A percentile compares a stretch with the other conserved stretches of the same genome.
phyloP scores from a whole-genome alignment of 2,888 invertebrate species.

The Drosophila niveifrons region DNA sequence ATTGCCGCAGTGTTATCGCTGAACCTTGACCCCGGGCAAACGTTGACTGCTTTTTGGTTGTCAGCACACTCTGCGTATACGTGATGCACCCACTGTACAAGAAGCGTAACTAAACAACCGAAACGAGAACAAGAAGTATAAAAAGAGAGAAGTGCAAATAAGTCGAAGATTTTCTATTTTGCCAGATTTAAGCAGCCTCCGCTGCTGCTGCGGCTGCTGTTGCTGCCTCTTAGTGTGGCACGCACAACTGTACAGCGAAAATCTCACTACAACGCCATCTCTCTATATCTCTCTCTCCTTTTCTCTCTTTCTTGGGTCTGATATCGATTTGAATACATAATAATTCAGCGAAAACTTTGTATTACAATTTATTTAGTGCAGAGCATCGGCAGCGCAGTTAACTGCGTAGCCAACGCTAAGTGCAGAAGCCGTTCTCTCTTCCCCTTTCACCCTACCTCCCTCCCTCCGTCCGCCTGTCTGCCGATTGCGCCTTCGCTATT shows the following conservation, averaged over 20 bases:
- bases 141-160: not conserved
- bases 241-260: conserved; percentile 25
- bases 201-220: too few relatives aligned
- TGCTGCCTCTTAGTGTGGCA: not conserved
- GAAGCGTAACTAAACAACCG: not conserved
- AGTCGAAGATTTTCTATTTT: conserved; percentile 15
- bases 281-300: not conserved
- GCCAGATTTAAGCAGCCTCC: conserved; percentile 1
- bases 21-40: conserved; percentile 35
- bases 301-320: conserved; percentile 28
- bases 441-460: not conserved
- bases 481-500: conserved; percentile 5
- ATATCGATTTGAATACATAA: conserved; percentile 81
- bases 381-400: conserved; percentile 31
- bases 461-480: not conserved
- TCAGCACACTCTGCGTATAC: not conserved
- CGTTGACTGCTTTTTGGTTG: conserved; percentile 13
- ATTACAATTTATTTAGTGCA: conserved; percentile 80
- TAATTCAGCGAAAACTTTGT: conserved; percentile 80
- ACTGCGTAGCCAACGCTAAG: conserved; percentile 18
- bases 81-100: not conserved
- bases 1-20: conserved; percentile 48
- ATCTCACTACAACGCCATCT: conserved; percentile 5
- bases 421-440: conserved; percentile 26
- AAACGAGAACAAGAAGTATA: too few relatives aligned